These are phyloP conservation scores for Macroteleia sp. DNA, from an alignment of 2,888 invertebrate genomes.

Conservation along the genomic window DNA sequence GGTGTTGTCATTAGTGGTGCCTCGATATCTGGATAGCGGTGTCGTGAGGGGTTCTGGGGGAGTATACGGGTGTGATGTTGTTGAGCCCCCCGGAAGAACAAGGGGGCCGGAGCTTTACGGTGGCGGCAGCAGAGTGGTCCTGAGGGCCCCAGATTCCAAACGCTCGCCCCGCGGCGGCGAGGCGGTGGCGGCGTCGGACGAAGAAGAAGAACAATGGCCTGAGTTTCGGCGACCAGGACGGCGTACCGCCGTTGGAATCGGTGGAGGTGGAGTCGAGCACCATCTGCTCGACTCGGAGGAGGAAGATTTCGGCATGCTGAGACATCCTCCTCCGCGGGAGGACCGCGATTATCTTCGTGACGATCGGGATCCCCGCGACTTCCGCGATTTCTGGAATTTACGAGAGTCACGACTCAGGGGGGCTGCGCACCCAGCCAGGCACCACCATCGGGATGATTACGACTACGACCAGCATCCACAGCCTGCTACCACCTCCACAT, in stretches of 20 bases:
- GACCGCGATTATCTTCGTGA: slow-evolving; percentile 76
- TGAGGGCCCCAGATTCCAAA: slow-evolving; percentile 80
- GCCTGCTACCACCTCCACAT: slow-evolving; percentile 23
- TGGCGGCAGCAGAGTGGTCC: slow-evolving; percentile 73
- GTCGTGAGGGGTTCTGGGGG: slow-evolving; percentile 75
- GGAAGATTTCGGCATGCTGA: slow-evolving; percentile 80
- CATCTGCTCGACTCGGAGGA: slow-evolving; percentile 84
- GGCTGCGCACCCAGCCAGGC: slow-evolving; percentile 66
- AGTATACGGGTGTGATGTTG: slow-evolving; percentile 80
- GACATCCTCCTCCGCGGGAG: slow-evolving; percentile 73
- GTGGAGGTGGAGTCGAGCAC: slow-evolving; percentile 75
- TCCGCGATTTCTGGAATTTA: slow-evolving; percentile 64
- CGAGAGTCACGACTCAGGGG: slow-evolving; percentile 60
- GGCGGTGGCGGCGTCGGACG: slow-evolving; percentile 84
- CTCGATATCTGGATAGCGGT: slow-evolving; percentile 71
- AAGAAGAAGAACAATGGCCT: slow-evolving; percentile 81
- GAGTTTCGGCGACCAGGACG: slow-evolving; percentile 80
- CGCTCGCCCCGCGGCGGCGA: slow-evolving; percentile 84
- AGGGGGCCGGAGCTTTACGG: slow-evolving; percentile 75
- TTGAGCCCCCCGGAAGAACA: slow-evolving; percentile 77
- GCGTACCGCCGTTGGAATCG: slow-evolving; percentile 72
- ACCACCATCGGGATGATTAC: slow-evolving; percentile 72
- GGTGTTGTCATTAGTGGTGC: slow-evolving; percentile 67
- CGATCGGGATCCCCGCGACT: slow-evolving; percentile 72
- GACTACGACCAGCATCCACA: slow-evolving; percentile 74